Base-by-base conservation (phyloP, 2,888 invertebrate genomes). In the Acronicta psi region DNA sequence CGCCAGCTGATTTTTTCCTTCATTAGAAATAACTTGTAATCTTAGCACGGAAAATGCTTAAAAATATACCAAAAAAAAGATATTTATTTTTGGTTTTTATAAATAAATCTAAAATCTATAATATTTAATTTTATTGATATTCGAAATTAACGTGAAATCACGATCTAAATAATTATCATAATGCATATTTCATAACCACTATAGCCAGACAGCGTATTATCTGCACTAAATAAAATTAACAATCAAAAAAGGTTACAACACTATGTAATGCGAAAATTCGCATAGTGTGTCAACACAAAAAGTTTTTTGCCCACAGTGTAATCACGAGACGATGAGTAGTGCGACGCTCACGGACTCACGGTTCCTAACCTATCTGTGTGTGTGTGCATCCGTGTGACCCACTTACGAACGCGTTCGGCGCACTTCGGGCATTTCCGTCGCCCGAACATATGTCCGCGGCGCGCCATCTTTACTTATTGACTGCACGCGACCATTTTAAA, bases 361-460 rank as follows among this genome's bases (percentile, higher is more conserved):
- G 71, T 65, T 69, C 70, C 62, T 67, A 62, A 66, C 68, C 63
- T 67, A 46, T 79, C 73, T 59, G 59, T 84, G 92, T 92, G 90
- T 90, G 91, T 76, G 89, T 86, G 87, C 80, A 85, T 88, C 87
- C 87, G 90, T 92, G 88, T 94, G 94, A 94, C 94, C 94, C 83
- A 94, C 86, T 92, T 94, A 89, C 92, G 92, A 91, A 76, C 86
- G 79, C 74, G 86, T 77, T 93, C 93, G 93, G 89, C 64, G 41
- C 67, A 55, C 86, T 80, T 93, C 94, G 94, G 88, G 40, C 51
- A 69, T 85, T 84, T 88, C 88, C 92, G 93, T 80, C 85, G 81
- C 77, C 75, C 83, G 81, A 88, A 88, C 91, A 90, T 87, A 88
- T 90, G 90, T 84, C 82, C 76, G 79, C 76, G 52, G 59, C 41